Percentiles rank a stretch among this genome's conserved stretches.
Evolutionary conservation across 2,113 vertebrate species (phyloP).

Genomic region (Nesospiza acunhae): DNA sequence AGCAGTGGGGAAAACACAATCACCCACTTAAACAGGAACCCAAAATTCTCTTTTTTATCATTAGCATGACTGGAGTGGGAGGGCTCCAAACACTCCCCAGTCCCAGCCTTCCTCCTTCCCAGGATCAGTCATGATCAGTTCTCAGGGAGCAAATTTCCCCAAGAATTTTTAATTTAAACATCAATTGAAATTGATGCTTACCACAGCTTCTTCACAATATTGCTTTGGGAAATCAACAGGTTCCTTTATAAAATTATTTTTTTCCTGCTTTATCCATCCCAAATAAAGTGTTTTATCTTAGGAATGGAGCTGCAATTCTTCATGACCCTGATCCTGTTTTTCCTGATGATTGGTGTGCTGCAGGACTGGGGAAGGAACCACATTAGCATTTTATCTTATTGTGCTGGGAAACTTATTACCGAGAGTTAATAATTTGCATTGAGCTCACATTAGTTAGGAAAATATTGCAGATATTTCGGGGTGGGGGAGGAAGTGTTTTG

Average conservation of each 20-base stretch:
- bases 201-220: background rate
- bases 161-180: background rate
- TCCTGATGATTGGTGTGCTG: background rate
- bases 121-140: background rate
- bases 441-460: background rate
- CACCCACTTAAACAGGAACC: background rate
- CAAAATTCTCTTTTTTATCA: background rate
- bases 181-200: background rate
- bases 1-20: background rate
- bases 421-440: constrained; percentile 16
- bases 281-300: background rate
- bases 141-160: background rate
- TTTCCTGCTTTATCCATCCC: background rate
- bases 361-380: background rate
- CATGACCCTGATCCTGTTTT: background rate
- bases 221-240: background rate
- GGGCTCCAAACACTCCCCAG: background rate
- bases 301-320: background rate
- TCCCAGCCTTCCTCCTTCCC: background rate
- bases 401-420: background rate
- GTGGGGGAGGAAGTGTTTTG: background rate
- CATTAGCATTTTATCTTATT: constrained; percentile 5
- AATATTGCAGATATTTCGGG: background rate
- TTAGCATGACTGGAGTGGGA: background rate
- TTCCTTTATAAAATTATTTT: background rate